phyloP scores from a whole-genome alignment of 1,140 invertebrate genomes.

The Cotesia chilonis region DNA sequence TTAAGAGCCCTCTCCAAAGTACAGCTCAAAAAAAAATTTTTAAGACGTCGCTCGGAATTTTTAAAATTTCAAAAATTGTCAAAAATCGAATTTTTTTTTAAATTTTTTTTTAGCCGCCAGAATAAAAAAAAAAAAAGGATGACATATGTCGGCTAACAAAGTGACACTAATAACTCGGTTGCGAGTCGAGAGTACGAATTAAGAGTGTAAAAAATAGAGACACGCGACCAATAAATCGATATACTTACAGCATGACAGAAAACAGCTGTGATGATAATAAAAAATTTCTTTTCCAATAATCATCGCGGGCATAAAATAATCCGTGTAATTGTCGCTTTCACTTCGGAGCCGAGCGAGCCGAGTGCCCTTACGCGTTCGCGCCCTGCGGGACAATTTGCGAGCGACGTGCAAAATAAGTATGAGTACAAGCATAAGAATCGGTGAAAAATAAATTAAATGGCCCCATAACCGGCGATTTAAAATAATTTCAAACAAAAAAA shows the following conservation, averaged over 20 bases:
- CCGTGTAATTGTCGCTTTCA: conserved; percentile 40
- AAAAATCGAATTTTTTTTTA: no score
- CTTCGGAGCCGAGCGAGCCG: not conserved
- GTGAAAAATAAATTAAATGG: no score
- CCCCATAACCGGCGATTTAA: not conserved
- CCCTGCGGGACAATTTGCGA: no score
- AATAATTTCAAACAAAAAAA: not conserved
- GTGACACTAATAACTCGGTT: not conserved
- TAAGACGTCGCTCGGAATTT: no score
- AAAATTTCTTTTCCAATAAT: conserved; percentile 1
- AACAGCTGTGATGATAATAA: not conserved
- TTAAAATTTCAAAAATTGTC: no score
- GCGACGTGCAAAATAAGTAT: not conserved
- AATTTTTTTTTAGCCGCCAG: no score
- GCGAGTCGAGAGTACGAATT: not conserved
- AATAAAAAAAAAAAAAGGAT: no score
- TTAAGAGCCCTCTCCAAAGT: no score
- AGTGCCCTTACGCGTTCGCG: no score
- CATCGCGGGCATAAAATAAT: conserved; percentile 15
- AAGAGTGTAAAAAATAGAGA: not conserved
- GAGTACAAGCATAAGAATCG: not conserved
- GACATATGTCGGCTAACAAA: no score
- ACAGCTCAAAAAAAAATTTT: no score
- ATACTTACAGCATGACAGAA: not conserved
- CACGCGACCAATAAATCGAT: conserved; percentile 28